Base-by-base conservation (phyloP, 2,797 vertebrate species). In the Morelia viridis region DNA sequence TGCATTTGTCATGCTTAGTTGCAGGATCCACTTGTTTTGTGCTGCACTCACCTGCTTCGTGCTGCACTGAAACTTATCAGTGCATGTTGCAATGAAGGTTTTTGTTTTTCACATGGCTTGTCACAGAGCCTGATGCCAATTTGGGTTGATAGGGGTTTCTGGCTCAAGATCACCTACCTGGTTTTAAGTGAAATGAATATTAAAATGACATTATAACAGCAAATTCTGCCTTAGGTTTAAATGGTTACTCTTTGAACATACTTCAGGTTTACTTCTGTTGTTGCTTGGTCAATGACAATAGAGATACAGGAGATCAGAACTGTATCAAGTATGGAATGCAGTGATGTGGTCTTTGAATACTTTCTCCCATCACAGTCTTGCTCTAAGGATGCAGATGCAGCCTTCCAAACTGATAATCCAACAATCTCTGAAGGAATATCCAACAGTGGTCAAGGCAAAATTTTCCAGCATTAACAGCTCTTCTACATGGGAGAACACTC, bases 221-320 rank as follows among this genome's bases (percentile, higher is more conserved):
- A 22, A 53, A 22, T 84, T 46, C 5, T 53, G 46, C 24, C 50
- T 85, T 85, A 26, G 56, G 53, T 28, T 26, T 85, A 50, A 56
- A 85, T 26, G 1, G 87, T 5, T n/a, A 31, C 60, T 84, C 50
- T 58, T 94, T 86, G 0, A 56, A 3, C 64, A 53, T 62, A 28
- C 12, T 28, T 89, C 53, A 13, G n/a, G 0, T 91, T 68, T 26
- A 28, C 50, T 28, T 87, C 4, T 50, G 1, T 58, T 8, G 61
- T 92, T 93, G 50, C 60, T 94, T 93, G 94, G 46, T 84, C 60
- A 85, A 3, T 85, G 22, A 56, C 64, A 65, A 65, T 12, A 65
- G 64, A 65, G 28, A 15, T 35, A 7, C 6, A 71, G 0, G 84
- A 31, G 15, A n/a, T 28, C n/a, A 22, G 17, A 60, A 15, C n/a